Percentiles rank a stretch among this genome's conserved stretches.
phyloP scores from a whole-genome alignment of 2,113 vertebrate species.

The Cephalopterus ornatus region DNA sequence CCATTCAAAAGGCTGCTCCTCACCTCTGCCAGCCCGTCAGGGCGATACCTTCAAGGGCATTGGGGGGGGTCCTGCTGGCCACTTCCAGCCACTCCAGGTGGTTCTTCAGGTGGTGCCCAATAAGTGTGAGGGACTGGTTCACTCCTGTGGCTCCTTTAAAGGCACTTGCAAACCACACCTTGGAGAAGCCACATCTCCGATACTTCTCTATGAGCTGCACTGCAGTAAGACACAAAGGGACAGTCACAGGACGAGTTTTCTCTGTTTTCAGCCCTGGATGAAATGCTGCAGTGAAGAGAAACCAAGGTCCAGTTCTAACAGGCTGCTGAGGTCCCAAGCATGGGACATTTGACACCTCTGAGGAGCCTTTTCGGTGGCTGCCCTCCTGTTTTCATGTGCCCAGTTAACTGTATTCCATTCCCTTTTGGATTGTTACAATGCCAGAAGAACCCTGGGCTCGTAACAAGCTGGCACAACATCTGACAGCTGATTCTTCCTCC shows the following conservation, averaged over 20 bases:
- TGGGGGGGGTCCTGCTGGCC: conserved; percentile 63
- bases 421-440: background rate
- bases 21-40: conserved; percentile 97
- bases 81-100: conserved; percentile 88
- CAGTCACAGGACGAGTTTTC: background rate
- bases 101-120: conserved; percentile 88
- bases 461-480: background rate
- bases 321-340: background rate
- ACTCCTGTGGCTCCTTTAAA: conserved; percentile 92
- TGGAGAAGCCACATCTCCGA: conserved; percentile 77
- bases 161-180: conserved; percentile 91
- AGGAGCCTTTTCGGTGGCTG: background rate
- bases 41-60: conserved; percentile 80
- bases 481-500: background rate
- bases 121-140: conserved; percentile 78
- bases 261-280: background rate
- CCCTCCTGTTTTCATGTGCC: background rate
- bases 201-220: conserved; percentile 87
- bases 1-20: background rate
- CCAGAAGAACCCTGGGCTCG: background rate
- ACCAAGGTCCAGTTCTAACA: background rate
- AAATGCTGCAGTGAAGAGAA: background rate
- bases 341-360: background rate
- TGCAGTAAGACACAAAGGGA: conserved; percentile 41
- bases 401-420: background rate